Conservation (phyloP, 2,888 invertebrate species). For the Mesochorus sp. region DNA sequence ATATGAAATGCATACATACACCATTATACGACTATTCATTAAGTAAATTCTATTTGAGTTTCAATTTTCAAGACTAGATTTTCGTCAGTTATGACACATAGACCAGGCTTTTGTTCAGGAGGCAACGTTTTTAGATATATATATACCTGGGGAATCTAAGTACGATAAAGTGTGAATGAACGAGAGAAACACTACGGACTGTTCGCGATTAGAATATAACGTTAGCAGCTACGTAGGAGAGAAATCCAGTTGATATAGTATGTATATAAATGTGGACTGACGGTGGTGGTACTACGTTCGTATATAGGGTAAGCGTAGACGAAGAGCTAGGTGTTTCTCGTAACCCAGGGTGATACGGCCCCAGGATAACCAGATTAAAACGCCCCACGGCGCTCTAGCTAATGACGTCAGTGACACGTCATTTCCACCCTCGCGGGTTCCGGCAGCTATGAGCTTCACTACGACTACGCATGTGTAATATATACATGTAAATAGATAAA, state of each 20-base stretch:
- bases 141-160: background rate
- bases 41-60: slow-evolving; percentile 1
- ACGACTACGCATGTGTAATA: slow-evolving; percentile 4
- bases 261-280: slow-evolving; percentile 14
- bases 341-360: slow-evolving; percentile 63
- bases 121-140: background rate
- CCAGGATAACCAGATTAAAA: slow-evolving; percentile 66
- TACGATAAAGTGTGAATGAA: slow-evolving; percentile 31
- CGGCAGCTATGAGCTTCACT: slow-evolving; percentile 17
- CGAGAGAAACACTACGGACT: slow-evolving; percentile 51
- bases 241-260: slow-evolving; percentile 4
- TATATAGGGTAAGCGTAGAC: slow-evolving; percentile 23
- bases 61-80: slow-evolving; percentile 35
- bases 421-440: slow-evolving; percentile 61
- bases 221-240: slow-evolving; percentile 58
- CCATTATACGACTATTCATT: background rate
- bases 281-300: too few species aligned
- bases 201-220: slow-evolving; percentile 65
- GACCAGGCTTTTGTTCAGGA: background rate
- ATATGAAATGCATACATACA: background rate
- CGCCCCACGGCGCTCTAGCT: slow-evolving; percentile 65
- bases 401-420: slow-evolving; percentile 69
- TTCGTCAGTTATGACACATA: background rate
- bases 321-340: slow-evolving; percentile 40
- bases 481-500: background rate